A percentile compares a stretch with the other conserved stretches of the same genome.
Conservation (phyloP, 1,140 invertebrate genomes). For the Macrosteles quadrilineatus region DNA sequence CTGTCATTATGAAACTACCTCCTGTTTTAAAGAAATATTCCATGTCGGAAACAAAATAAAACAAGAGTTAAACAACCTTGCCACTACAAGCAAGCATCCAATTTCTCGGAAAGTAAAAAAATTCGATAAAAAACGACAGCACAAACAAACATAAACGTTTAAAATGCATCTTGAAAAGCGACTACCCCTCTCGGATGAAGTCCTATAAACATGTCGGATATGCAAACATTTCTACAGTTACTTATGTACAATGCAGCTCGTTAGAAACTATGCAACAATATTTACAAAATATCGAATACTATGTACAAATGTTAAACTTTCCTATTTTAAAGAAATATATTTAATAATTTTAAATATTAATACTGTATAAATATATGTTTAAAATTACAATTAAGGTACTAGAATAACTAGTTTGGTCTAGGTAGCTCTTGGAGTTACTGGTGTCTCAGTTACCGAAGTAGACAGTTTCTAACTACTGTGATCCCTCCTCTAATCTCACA, state of each 20-base stretch:
- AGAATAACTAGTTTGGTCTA: slow-evolving; percentile 27
- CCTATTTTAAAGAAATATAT: slow-evolving; percentile 29
- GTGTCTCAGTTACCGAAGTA: slow-evolving; percentile 30
- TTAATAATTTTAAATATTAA: slow-evolving; percentile 35
- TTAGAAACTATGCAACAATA: slow-evolving; percentile 41
- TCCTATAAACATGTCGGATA: neutral
- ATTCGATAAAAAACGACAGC: neutral
- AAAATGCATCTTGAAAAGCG: no score
- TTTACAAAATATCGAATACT: slow-evolving; percentile 34
- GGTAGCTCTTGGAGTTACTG: slow-evolving; percentile 2
- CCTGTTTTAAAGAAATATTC: no score
- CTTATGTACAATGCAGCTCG: slow-evolving; percentile 2
- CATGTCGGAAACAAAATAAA: no score
- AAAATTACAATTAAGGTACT: slow-evolving; percentile 30
- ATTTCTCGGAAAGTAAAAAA: neutral
- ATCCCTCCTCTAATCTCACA: neutral
- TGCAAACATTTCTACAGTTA: slow-evolving; percentile 8
- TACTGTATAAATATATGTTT: slow-evolving; percentile 41
- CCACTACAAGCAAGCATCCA: neutral
- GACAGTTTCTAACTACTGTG: slow-evolving; percentile 24
- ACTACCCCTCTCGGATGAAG: neutral
- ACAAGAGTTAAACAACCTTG: neutral
- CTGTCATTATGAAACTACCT: no score
- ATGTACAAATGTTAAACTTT: slow-evolving; percentile 19
- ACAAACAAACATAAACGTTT: neutral